Conservation (phyloP, 2,797 vertebrate species). For the Lates japonicus region DNA sequence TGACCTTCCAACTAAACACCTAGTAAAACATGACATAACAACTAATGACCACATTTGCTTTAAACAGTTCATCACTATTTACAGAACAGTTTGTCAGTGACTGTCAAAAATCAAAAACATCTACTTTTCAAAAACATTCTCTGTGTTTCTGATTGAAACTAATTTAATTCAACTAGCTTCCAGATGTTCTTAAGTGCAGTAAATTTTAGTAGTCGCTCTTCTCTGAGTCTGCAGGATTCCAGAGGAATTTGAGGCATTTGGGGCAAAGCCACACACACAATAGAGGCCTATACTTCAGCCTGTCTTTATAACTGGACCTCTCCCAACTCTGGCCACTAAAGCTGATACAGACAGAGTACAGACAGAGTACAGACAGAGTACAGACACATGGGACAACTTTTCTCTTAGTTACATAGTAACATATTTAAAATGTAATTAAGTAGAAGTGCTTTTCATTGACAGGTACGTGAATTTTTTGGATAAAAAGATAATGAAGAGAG, state of each 20-base stretch:
- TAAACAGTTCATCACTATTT: background rate
- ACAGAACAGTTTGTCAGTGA: background rate
- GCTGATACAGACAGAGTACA: background rate
- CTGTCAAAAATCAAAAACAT: background rate
- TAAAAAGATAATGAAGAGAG: background rate
- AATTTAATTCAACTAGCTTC: background rate
- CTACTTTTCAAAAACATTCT: background rate
- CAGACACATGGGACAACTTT: conserved; percentile 1
- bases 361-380: background rate
- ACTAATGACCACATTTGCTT: background rate
- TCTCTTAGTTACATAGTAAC: conserved; percentile 11
- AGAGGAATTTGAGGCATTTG: conserved; percentile 73
- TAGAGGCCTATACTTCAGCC: conserved; percentile 44
- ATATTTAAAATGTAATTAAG: conserved; percentile 13
- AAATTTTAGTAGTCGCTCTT: conserved; percentile 8
- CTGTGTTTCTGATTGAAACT: background rate
- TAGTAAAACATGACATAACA: background rate
- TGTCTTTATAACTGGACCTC: conserved; percentile 53
- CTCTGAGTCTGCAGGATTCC: conserved; percentile 27
- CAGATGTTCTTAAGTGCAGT: background rate
- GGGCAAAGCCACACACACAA: conserved; percentile 56
- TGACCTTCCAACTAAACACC: background rate
- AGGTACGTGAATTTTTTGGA: background rate
- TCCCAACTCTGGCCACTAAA: conserved; percentile 31
- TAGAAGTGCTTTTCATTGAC: conserved; percentile 14